Conservation (phyloP, 2,888 invertebrate species). For the Sarcophaga subvicina region DNA sequence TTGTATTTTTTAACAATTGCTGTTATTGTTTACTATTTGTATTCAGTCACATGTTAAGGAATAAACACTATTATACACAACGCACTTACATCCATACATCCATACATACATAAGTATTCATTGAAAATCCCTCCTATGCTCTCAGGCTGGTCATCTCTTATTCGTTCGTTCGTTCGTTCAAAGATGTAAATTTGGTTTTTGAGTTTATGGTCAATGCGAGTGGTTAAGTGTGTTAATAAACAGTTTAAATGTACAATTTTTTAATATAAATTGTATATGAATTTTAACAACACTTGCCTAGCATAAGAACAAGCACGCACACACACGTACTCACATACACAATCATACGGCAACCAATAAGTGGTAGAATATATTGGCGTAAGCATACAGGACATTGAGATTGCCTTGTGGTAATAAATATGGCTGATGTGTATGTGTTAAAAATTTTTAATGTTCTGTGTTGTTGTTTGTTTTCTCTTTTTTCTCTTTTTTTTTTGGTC, state of each 20-base stretch:
- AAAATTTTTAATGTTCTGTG: not conserved
- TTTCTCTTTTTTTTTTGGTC: constrained; percentile 12
- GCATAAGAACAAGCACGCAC: constrained; percentile 14
- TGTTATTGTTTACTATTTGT: constrained; percentile 29
- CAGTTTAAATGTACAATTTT: constrained; percentile 67
- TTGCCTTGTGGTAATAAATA: constrained; percentile 24
- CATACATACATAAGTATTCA: not conserved
- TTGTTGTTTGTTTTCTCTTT: constrained; percentile 1
- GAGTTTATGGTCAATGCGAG: not conserved
- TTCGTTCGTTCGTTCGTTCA: not conserved
- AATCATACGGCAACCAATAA: no score
- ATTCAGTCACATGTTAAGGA: constrained; percentile 43
- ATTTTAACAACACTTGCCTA: constrained; percentile 53
- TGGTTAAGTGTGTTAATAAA: constrained; percentile 61
- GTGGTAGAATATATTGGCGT: constrained; percentile 2
- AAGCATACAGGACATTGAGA: constrained; percentile 1
- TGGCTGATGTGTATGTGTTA: not conserved
- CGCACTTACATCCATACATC: not conserved
- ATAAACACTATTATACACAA: constrained; percentile 28
- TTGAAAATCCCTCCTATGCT: not conserved
- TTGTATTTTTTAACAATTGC: constrained; percentile 4
- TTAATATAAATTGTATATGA: constrained; percentile 68
- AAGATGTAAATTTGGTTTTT: no score
- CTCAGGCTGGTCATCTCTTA: not conserved
- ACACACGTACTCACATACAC: not conserved